These are phyloP conservation scores for Ptychadena robeensis DNA, from an alignment of 2,797 vertebrate genomes.

Conservation along the genomic window DNA sequence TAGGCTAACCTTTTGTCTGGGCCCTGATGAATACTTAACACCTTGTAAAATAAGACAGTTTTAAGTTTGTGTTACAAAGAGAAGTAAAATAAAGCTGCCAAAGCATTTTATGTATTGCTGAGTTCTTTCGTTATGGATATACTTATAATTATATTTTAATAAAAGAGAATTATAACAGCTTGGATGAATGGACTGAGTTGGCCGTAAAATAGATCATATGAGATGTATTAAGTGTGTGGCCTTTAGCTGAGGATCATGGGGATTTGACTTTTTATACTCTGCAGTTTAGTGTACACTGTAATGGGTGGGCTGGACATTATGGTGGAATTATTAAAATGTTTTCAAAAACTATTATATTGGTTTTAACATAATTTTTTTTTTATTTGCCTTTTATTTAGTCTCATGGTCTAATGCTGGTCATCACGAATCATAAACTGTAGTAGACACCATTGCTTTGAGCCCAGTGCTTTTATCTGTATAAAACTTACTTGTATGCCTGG, in stretches of 20 bases:
- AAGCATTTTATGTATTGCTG: not conserved
- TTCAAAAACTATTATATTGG: no score
- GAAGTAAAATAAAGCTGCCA: not conserved
- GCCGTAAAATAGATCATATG: not conserved
- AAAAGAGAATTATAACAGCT: not conserved
- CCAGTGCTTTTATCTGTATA: no score
- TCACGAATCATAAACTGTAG: no score
- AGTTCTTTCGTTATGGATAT: conserved; percentile 1
- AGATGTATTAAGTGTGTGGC: not conserved
- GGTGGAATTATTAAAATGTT: not conserved
- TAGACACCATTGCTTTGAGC: no score
- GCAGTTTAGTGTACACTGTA: not conserved
- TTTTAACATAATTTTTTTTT: no score
- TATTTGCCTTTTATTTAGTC: no score
- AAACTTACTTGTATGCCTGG: no score
- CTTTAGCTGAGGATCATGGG: not conserved
- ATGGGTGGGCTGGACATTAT: not conserved
- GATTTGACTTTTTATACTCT: not conserved
- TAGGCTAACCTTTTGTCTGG: conserved; percentile 42
- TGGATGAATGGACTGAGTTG: not conserved
- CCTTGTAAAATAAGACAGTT: conserved; percentile 44
- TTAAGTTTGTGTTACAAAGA: conserved; percentile 24
- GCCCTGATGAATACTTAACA: conserved; percentile 45
- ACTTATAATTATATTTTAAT: conserved; percentile 17
- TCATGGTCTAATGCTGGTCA: no score